Conservation (phyloP, 2,888 invertebrate species). For the Drosophila siamana region DNA sequence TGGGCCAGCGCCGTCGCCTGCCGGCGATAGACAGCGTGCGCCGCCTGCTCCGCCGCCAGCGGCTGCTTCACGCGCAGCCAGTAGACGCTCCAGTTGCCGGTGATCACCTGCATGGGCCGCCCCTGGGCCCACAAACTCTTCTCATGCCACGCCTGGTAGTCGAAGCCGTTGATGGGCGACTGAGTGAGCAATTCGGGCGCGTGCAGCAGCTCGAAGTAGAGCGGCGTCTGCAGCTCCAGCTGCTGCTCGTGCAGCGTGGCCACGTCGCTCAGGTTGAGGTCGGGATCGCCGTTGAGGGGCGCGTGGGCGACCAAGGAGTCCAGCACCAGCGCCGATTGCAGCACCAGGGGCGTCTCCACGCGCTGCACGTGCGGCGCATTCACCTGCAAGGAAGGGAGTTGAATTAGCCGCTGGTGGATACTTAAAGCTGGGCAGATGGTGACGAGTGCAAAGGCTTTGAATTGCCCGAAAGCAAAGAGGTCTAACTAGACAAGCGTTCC, state of each 20-base stretch:
- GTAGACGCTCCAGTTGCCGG: slow-evolving; percentile 85
- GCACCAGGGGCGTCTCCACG: slow-evolving; percentile 84
- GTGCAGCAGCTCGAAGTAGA: slow-evolving; percentile 76
- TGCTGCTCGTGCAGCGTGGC: slow-evolving; percentile 82
- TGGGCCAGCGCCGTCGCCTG: slow-evolving; percentile 30
- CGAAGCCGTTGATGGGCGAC: slow-evolving; percentile 83
- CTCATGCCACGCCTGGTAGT: slow-evolving; percentile 85
- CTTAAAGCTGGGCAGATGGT: too few species aligned
- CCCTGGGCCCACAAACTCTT: slow-evolving; percentile 82
- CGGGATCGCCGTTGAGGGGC: slow-evolving; percentile 83
- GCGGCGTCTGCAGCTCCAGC: slow-evolving; percentile 75
- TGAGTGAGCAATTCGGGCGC: slow-evolving; percentile 68
- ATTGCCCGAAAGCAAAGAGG: too few species aligned
- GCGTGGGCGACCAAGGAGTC: slow-evolving; percentile 75
- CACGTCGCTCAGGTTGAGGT: slow-evolving; percentile 82
- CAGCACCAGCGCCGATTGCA: slow-evolving; percentile 83
- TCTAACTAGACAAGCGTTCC: too few species aligned
- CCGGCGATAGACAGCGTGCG: slow-evolving; percentile 46
- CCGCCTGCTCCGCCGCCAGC: background rate
- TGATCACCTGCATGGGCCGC: slow-evolving; percentile 84
- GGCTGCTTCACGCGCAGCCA: slow-evolving; percentile 59
- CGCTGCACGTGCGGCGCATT: slow-evolving; percentile 77
- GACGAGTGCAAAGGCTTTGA: too few species aligned
- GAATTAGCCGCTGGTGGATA: too few species aligned
- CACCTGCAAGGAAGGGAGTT: slow-evolving; percentile 61